Base-by-base conservation (phyloP, 2,113 vertebrate species). In the Paraplagusia blochii region DNA sequence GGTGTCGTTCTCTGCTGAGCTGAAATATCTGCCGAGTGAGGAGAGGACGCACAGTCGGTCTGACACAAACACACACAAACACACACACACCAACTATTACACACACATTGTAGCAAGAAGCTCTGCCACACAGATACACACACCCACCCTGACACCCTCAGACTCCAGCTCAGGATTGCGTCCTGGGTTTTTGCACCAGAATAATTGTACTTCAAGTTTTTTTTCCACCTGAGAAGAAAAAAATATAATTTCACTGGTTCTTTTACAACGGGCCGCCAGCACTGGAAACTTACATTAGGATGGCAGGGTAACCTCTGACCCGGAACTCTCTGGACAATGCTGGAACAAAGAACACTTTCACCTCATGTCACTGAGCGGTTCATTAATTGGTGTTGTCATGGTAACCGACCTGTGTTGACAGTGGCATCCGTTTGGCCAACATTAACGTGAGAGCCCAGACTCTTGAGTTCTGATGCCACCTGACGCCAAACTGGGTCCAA, bases 361-460 rank as follows among this genome's bases (percentile, higher is more conserved):
- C n/a, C n/a, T n/a, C n/a, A n/a, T n/a, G n/a, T n/a, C n/a, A n/a
- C n/a, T 38, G 3, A 38, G 3, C 0, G 12, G 9, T 33, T 11
- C 7, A 43, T 35, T 29, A 56, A 5, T 49, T 9, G 15, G 7
- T 38, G 36, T 11, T 68, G 53, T 16, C 1, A 12, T 10, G 8
- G 12, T 7, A 12, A 58, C 94, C 91, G 83, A 99, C 97, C 91
- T 5, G 88, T 89, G 77, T 91, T 92, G 2, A 82, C 75, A 9
- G 92, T 93, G 56, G 93, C 93, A 54, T 99, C 95, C 69, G 94
- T 91, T 84, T 93, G 95, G 22, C 96, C 96, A 10, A 99, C 93
- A 64, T 90, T 93, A 53, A 99, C 90, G 0, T 88, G 91, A 50
- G 97, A 98, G 2, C 95, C 94, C n/a, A 88, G 86, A 66, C 82